Base-by-base conservation (phyloP, 2,888 invertebrate species). In the Boloria euphrosyne region DNA sequence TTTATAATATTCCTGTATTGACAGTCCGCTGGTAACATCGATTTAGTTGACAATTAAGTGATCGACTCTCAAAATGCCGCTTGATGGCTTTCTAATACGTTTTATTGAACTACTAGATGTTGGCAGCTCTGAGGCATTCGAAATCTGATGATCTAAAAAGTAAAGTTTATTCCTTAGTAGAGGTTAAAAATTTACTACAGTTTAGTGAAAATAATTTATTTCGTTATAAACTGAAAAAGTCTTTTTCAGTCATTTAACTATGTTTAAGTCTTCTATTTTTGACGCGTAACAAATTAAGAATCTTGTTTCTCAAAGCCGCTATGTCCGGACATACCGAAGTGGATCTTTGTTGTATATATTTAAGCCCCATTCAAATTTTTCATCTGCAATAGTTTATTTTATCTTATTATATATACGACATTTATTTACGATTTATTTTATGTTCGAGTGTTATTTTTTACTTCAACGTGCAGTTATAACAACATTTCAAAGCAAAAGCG, bases 1-100 rank as follows among this genome's bases (percentile, higher is more conserved):
- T 80, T 77, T 75, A 77, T 80, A 76, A 80, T 80, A 81, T 65
- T 76, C 73, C 78, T 78, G 75, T 76, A 74, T 76, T 76, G 67
- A 66, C 66, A 54, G 66, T 38, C 17, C 13, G 47, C 16, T 46
- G 27, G 46, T 18, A 58, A 67, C 66, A 38, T 60, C 65, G 38
- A 65, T 64, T 66, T 66, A n/a, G 57, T 66, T 66, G 62, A 67
- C 65, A 65, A 69, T 69, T 60, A 51, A 69, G 61, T 59, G 49
- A 59, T 70, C 64, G 59, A 62, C 62, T 67, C 47, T 43, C 17
- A 50, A 46, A 54, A 67, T 59, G 53, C 47, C 47, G 27, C 49
- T 53, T 50, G 57, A 58, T 50, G 27, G 47, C 31, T 55, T 59
- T 59, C 57, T 57, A 46, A 22, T 46, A 14, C 22, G 22, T 57